Evolutionary conservation across 2,113 vertebrate species (phyloP).

Genomic region (Callorhinus ursinus): DNA sequence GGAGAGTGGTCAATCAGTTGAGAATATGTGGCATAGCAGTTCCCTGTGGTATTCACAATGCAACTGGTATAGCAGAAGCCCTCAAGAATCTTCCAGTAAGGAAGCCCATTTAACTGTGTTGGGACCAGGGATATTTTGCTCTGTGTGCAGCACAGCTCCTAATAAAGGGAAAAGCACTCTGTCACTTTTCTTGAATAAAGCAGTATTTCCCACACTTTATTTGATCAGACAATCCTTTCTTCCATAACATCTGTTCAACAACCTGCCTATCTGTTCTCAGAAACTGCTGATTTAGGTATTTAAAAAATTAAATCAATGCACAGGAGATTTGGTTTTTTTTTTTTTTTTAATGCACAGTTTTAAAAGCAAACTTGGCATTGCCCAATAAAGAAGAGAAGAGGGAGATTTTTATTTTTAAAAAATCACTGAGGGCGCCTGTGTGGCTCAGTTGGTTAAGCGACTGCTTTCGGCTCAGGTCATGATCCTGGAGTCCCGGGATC

Average conservation of each 20-base stretch:
- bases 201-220: neutral
- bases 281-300: constrained; percentile 3
- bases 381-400: neutral
- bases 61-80: too few species aligned
- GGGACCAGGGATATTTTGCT: neutral
- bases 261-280: neutral
- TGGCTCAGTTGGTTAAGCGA: too few species aligned
- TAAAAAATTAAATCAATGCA: neutral
- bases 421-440: neutral
- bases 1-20: neutral
- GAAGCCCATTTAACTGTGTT: neutral
- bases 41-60: neutral
- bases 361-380: constrained; percentile 34
- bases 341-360: neutral
- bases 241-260: neutral
- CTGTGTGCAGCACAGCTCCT: neutral
- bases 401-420: neutral
- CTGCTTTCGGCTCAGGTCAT: too few species aligned
- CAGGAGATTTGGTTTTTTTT: neutral
- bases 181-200: neutral
- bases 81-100: neutral
- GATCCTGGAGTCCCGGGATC: too few species aligned
- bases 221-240: constrained; percentile 2
- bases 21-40: neutral
- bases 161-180: neutral